Conservation (phyloP, 2,113 vertebrate species). For the Nerophis lumbriciformis region DNA sequence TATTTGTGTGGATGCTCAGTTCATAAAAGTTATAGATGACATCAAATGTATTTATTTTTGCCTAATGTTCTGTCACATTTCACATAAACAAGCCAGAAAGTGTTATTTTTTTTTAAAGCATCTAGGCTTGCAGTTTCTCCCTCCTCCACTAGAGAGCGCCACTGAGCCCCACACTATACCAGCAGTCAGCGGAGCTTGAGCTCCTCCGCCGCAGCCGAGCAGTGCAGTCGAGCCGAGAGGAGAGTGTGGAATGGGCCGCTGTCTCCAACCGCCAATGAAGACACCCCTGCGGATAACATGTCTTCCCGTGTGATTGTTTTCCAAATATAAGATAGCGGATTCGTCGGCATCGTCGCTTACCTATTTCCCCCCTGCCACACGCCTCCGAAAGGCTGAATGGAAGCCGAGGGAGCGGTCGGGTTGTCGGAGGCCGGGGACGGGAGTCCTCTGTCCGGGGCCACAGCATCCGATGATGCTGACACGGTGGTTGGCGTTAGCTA, state of each 20-base stretch:
- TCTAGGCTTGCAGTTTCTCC: slow-evolving; percentile 7
- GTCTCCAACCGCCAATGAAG: slow-evolving; percentile 58
- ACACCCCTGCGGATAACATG: slow-evolving; percentile 24
- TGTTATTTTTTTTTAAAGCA: background rate
- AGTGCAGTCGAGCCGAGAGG: slow-evolving; percentile 30
- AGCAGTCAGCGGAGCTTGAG: slow-evolving; percentile 21
- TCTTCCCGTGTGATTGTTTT: slow-evolving; percentile 14
- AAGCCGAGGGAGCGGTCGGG: slow-evolving; percentile 74
- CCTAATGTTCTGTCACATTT: no score
- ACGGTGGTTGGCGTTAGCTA: slow-evolving; percentile 67
- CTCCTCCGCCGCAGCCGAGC: slow-evolving; percentile 29
- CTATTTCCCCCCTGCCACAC: background rate
- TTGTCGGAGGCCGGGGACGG: slow-evolving; percentile 71
- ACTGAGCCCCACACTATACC: slow-evolving; percentile 5
- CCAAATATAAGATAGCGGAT: background rate
- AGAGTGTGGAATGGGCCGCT: slow-evolving; percentile 16
- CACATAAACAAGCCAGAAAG: no score
- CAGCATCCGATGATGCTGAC: slow-evolving; percentile 72
- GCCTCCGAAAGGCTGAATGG: slow-evolving; percentile 70
- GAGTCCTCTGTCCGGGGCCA: slow-evolving; percentile 65
- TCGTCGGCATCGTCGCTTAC: slow-evolving; percentile 15
- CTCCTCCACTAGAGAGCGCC: slow-evolving; percentile 30
- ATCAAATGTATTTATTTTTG: no score
- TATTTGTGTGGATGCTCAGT: no score
- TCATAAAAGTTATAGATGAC: no score